These are phyloP conservation scores for Synanthedon myopaeformis DNA, from an alignment of 2,888 invertebrate species.

Conservation along the genomic window DNA sequence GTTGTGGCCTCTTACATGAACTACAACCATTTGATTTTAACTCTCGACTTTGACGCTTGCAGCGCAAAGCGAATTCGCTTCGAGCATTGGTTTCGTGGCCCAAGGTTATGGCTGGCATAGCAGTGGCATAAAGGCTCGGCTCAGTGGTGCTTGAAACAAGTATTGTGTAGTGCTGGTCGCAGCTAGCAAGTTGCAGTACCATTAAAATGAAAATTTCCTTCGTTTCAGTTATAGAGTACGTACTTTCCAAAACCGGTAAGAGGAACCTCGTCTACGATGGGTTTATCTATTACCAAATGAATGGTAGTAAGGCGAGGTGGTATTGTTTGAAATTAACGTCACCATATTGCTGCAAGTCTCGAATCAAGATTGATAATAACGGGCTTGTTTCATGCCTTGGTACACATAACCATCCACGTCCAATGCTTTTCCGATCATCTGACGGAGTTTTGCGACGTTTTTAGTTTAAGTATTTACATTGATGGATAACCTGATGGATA, in stretches of 20 bases:
- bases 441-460: not conserved
- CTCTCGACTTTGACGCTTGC: too few relatives aligned
- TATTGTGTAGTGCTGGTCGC: too few relatives aligned
- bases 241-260: slow-evolving; percentile 1
- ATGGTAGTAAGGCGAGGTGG: not conserved
- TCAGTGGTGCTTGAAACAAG: too few relatives aligned
- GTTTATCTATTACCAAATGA: slow-evolving; percentile 1
- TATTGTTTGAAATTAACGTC: not conserved
- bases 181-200: too few relatives aligned
- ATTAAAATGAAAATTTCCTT: too few relatives aligned
- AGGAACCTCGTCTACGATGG: slow-evolving; percentile 2
- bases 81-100: too few relatives aligned
- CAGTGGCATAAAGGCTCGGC: too few relatives aligned
- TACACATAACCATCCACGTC: not conserved
- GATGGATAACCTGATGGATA: too few relatives aligned
- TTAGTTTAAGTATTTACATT: not conserved
- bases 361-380: not conserved
- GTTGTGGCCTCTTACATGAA: too few relatives aligned
- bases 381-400: not conserved
- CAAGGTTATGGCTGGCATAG: too few relatives aligned
- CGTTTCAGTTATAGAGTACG: not conserved
- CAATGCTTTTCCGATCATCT: not conserved
- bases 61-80: too few relatives aligned
- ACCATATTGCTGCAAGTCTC: not conserved
- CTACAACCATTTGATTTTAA: too few relatives aligned